Evolutionary conservation across 2,888 invertebrate species (phyloP).

Genomic region (Proisotoma minuta): DNA sequence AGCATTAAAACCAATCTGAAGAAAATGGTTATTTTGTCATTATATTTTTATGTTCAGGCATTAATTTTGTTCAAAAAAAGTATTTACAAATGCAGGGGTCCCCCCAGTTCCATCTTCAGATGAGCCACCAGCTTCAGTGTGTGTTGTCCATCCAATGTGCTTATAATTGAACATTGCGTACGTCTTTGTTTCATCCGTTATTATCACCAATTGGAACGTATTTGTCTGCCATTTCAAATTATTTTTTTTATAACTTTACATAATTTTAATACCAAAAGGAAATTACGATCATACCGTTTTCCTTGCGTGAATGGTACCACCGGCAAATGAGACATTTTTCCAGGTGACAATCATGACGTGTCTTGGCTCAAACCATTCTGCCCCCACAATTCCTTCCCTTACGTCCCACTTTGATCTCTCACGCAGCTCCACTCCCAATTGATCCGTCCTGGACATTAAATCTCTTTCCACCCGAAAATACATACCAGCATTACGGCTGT

Average conservation of each 20-base stretch:
- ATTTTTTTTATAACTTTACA: background rate
- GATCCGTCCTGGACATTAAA: conserved; percentile 68
- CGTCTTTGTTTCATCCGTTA: conserved; percentile 87
- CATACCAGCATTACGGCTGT: conserved; percentile 68
- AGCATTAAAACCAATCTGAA: conserved; percentile 89
- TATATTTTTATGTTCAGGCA: no score
- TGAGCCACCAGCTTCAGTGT: conserved; percentile 86
- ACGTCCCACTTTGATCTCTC: conserved; percentile 85
- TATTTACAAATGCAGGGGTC: conserved; percentile 74
- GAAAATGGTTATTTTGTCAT: background rate
- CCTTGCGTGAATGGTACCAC: conserved; percentile 57
- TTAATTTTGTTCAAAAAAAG: no score
- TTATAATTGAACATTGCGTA: conserved; percentile 94
- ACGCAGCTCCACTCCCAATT: conserved; percentile 77
- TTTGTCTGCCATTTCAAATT: conserved; percentile 65
- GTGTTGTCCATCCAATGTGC: conserved; percentile 82
- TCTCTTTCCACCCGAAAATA: conserved; percentile 71
- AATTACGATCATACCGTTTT: conserved; percentile 45
- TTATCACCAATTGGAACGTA: conserved; percentile 90
- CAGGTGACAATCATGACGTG: conserved; percentile 87
- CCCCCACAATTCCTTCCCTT: conserved; percentile 82
- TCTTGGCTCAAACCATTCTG: conserved; percentile 83
- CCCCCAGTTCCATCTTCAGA: conserved; percentile 82
- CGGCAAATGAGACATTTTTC: conserved; percentile 92
- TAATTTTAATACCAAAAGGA: background rate